phyloP scores from a whole-genome alignment of 2,888 invertebrate species.

The Galeruca laticollis region DNA sequence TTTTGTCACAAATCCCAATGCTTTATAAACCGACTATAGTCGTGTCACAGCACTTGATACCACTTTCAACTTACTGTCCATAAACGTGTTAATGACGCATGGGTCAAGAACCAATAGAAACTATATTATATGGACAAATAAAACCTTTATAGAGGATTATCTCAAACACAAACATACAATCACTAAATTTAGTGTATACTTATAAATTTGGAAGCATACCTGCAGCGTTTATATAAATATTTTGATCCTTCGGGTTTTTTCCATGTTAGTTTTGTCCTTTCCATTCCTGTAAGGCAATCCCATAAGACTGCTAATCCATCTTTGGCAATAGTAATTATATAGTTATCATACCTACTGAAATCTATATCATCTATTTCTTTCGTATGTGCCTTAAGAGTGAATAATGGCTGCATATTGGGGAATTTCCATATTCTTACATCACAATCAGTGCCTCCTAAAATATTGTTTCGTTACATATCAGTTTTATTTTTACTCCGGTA shows the following conservation, averaged over 20 bases:
- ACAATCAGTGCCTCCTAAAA: conserved; percentile 84
- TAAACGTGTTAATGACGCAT: no score
- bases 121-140: no score
- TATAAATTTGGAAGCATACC: conserved; percentile 65
- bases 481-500: background rate
- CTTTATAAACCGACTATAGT: no score
- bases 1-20: no score
- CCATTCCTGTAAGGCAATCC: conserved; percentile 76
- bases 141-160: no score
- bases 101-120: no score
- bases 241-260: conserved; percentile 80
- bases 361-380: conserved; percentile 96
- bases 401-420: conserved; percentile 80
- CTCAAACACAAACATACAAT: no score
- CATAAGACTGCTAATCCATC: conserved; percentile 88
- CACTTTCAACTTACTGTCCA: no score
- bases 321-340: conserved; percentile 87
- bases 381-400: conserved; percentile 81
- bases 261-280: conserved; percentile 80
- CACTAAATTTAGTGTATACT: no score
- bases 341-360: conserved; percentile 83
- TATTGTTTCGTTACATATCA: conserved; percentile 5
- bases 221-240: conserved; percentile 86
- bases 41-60: no score
- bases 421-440: conserved; percentile 89